phyloP scores from a whole-genome alignment of 2,113 vertebrate species.

The Hippocampus mohnikei region DNA sequence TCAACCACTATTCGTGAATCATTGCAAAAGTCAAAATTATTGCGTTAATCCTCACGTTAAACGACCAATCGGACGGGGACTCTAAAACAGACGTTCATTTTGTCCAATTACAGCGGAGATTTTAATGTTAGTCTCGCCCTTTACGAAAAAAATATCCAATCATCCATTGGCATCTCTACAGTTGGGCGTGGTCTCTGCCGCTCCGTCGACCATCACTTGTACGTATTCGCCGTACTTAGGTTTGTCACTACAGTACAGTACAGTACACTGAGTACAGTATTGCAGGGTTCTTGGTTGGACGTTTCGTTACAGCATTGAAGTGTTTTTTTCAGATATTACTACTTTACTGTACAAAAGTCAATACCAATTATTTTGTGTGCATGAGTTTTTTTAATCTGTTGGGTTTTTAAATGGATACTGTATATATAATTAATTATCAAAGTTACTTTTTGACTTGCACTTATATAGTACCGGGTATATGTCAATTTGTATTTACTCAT shows the following conservation, averaged over 20 bases:
- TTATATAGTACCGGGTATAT: no score
- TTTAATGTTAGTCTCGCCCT: background rate
- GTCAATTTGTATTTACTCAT: no score
- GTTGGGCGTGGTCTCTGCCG: conserved; percentile 16
- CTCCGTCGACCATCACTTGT: background rate
- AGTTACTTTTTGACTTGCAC: no score
- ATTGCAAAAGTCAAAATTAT: conserved; percentile 31
- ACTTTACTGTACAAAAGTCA: no score
- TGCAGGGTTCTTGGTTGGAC: no score
- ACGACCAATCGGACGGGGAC: conserved; percentile 35
- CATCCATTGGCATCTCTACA: background rate
- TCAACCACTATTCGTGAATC: conserved; percentile 50
- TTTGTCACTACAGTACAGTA: no score
- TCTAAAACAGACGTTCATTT: conserved; percentile 14
- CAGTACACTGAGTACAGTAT: no score
- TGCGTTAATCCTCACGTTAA: conserved; percentile 32
- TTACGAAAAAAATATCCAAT: conserved; percentile 20
- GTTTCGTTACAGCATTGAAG: no score
- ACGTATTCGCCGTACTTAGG: background rate
- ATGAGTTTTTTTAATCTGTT: no score
- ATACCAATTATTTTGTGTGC: no score
- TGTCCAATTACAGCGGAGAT: conserved; percentile 25
- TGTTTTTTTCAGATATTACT: no score
- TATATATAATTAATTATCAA: no score
- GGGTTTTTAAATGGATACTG: background rate